A percentile compares a stretch with the other conserved stretches of the same genome.
Evolutionary conservation across 2,888 invertebrate species (phyloP).

Genomic region (Acronicta aceris): DNA sequence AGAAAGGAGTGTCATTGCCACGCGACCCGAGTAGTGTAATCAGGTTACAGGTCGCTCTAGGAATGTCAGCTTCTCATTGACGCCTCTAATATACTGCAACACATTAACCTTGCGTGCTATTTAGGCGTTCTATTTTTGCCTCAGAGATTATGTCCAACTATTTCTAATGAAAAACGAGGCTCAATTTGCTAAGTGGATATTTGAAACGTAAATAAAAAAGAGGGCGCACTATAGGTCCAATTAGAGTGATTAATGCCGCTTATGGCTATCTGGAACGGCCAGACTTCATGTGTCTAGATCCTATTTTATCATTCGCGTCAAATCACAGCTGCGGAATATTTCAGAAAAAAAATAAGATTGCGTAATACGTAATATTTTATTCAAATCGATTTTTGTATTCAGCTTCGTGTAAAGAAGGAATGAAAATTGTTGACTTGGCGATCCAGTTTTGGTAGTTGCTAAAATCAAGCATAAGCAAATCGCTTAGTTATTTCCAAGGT

Average conservation of each 20-base stretch:
- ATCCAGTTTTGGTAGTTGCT: slow-evolving; percentile 70
- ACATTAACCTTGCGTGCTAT: slow-evolving; percentile 84
- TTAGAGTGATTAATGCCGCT: slow-evolving; percentile 53
- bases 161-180: slow-evolving; percentile 51
- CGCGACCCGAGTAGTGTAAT: slow-evolving; percentile 57
- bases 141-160: slow-evolving; percentile 64
- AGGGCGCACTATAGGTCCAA: slow-evolving; percentile 53
- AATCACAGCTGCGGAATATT: slow-evolving; percentile 6
- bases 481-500: slow-evolving; percentile 64
- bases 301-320: slow-evolving; percentile 22
- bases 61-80: slow-evolving; percentile 82
- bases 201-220: slow-evolving; percentile 53
- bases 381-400: not conserved
- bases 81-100: slow-evolving; percentile 75
- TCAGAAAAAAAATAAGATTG: slow-evolving; percentile 5
- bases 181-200: slow-evolving; percentile 56
- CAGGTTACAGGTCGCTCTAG: slow-evolving; percentile 72
- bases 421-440: slow-evolving; percentile 59
- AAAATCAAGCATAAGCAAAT: slow-evolving; percentile 65
- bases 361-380: not conserved
- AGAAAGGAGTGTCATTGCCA: slow-evolving; percentile 55
- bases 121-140: slow-evolving; percentile 71
- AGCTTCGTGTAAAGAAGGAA: slow-evolving; percentile 18
- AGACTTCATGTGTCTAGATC: slow-evolving; percentile 15
- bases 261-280: slow-evolving; percentile 47